Evolutionary conservation across 2,797 vertebrate genomes (phyloP).

Genomic region (Moxostoma hubbsi): DNA sequence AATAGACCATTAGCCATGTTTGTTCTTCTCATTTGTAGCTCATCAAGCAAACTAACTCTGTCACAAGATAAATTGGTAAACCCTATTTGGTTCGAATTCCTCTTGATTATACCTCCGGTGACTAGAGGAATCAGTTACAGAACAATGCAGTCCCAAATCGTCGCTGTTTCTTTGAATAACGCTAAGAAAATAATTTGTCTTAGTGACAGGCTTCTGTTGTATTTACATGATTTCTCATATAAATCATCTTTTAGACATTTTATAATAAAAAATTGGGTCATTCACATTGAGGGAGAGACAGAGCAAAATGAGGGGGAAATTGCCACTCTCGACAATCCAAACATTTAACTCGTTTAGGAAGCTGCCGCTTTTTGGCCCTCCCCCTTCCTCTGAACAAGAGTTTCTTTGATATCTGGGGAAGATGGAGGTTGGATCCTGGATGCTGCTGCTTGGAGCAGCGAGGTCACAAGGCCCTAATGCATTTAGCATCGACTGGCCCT

Average conservation of each 20-base stretch:
- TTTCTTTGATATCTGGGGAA: slow-evolving; percentile 86
- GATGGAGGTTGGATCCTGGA: slow-evolving; percentile 84
- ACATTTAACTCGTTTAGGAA: slow-evolving; percentile 88
- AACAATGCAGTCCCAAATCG: not conserved
- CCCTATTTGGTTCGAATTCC: slow-evolving; percentile 50
- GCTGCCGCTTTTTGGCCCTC: slow-evolving; percentile 71
- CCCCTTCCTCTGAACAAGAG: slow-evolving; percentile 85
- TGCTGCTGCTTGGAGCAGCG: slow-evolving; percentile 85
- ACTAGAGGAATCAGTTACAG: slow-evolving; percentile 21
- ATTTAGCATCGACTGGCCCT: slow-evolving; percentile 97
- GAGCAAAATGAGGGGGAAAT: slow-evolving; percentile 55
- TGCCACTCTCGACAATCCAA: slow-evolving; percentile 74
- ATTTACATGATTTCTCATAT: slow-evolving; percentile 53
- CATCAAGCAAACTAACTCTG: slow-evolving; percentile 36
- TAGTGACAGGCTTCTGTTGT: slow-evolving; percentile 38
- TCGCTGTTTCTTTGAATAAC: slow-evolving; percentile 29
- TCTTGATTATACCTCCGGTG: slow-evolving; percentile 37
- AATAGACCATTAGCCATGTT: slow-evolving; percentile 34
- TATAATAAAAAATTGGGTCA: slow-evolving; percentile 64
- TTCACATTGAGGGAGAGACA: slow-evolving; percentile 49
- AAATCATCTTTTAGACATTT: slow-evolving; percentile 57
- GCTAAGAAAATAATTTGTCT: slow-evolving; percentile 41
- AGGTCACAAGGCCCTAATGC: slow-evolving; percentile 97
- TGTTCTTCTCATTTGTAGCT: slow-evolving; percentile 22
- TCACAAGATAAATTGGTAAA: slow-evolving; percentile 42